Evolutionary conservation across 2,797 vertebrate species (phyloP), one percentile per base, ranked within the genome.

Genomic region (Pseudopleuronectes americanus): DNA sequence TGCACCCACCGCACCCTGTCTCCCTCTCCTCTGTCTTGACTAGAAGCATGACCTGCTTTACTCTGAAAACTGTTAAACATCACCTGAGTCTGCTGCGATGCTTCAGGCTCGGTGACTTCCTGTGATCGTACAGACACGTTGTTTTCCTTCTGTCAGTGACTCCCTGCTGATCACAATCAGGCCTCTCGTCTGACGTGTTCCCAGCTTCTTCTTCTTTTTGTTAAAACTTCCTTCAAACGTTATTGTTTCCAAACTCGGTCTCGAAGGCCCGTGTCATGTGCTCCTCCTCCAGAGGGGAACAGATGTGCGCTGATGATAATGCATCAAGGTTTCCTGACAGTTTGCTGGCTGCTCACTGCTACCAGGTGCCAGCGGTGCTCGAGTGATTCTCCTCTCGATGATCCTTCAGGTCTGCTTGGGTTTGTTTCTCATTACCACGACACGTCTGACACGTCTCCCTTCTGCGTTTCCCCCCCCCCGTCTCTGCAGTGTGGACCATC

Each of bases 401-500:
- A 81, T 80, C 58, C 64, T 71, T 69, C 74, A 65, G 60, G 70
- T 57, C 72, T 85, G 73, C 58, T 75, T 68, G 57, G 23, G 52
- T 80, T 74, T 70, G 55, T 65, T 80, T 82, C 65, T 58, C 23
- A 66, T 74, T 45, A 60, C 31, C 1, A 2, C 9, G 60, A 33
- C 73, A 24, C 19, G 3, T 45, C 55, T 87, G 71, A 89, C 28
- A 28, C 68, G 68, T 74, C 60, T 75, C 60, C 49, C 72, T 75
- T 2, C 60, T 60, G 23, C 65, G 57, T 48, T 28, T n/a, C 61
- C 73, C 61, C 71, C 68, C 43, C 26, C 24, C 24, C 24, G 72
- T 82, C 52, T 81, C 61, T 69, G 52, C 82, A 99, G 97, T 97
- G 84, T 98, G 97, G 97, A 98, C 96, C 68, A 96, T 99, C 69